Base-by-base conservation (phyloP, 2,113 vertebrate species). In the Chunga burmeisteri region DNA sequence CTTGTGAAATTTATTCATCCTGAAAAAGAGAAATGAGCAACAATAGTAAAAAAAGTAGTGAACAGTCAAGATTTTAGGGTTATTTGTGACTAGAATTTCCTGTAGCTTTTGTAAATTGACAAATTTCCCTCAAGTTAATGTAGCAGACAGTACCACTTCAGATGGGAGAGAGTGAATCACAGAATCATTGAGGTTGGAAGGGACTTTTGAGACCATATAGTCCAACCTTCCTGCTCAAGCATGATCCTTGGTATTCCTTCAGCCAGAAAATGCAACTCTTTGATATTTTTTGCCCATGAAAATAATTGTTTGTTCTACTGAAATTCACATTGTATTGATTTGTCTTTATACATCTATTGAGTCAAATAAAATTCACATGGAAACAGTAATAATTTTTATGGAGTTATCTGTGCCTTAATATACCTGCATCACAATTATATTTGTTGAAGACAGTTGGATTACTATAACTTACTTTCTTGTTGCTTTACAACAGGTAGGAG, bases 1-100 rank as follows among this genome's bases (percentile, higher is more conserved):
- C 0, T 0, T 75, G 14, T 55, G 49, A 47, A 14, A 47, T 80
- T 2, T 46, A 16, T 70, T 89, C 0, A 3, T 42, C 10, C 26
- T 81, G 38, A 22, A 74, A 65, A 62, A 56, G 4, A 75, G 27
- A 73, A 87, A n/a, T 67, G 29, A 71, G 11, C 42, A 63, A 16
- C 19, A 32, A 4, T 16, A 79, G 10, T 46, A 18, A 81, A 58
- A 40, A 81, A 26, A 25, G 15, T 17, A 53, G 9, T 23, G 13
- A n/a, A 13, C 42, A 49, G 13, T 62, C 16, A 80, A 21, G 19
- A 55, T 36, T 62, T 62, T 30, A 65, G 46, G 65, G 44, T 73
- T 40, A 58, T 85, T 78, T 79, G 11, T 63, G 46, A 74, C 21
- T 20, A 66, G 13, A n/a, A 42, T 53, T 83, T 83, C 40, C 26